These are phyloP conservation scores for Amiota communis DNA, from an alignment of 2,888 invertebrate genomes.

Conservation along the genomic window DNA sequence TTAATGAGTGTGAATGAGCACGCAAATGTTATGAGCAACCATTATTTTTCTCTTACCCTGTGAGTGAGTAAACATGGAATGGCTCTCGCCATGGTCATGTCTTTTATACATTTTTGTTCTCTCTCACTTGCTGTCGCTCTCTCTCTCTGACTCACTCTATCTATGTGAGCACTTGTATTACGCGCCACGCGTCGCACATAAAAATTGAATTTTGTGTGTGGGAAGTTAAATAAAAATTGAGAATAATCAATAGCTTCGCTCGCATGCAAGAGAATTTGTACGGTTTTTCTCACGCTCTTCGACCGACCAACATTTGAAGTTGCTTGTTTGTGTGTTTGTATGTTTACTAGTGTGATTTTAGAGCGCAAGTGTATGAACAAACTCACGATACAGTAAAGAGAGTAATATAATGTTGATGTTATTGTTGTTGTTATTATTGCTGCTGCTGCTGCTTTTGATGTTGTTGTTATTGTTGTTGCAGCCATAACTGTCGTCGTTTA, in stretches of 20 bases:
- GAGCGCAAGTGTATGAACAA: background rate
- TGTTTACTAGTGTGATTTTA: background rate
- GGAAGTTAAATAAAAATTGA: constrained; percentile 60
- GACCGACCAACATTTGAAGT: constrained; percentile 29
- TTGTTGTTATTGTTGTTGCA: constrained; percentile 41
- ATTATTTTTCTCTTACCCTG: constrained; percentile 32
- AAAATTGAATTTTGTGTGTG: constrained; percentile 58
- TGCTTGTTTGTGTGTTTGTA: constrained; percentile 25
- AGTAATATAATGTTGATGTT: constrained; percentile 32
- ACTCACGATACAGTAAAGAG: constrained; percentile 6
- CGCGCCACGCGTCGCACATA: constrained; percentile 65
- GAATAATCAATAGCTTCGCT: constrained; percentile 63
- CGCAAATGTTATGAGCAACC: constrained; percentile 35
- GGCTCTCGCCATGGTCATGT: background rate
- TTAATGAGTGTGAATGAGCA: constrained; percentile 38
- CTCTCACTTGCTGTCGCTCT: background rate
- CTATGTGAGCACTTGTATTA: constrained; percentile 18
- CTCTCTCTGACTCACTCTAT: constrained; percentile 31
- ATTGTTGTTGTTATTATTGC: constrained; percentile 21
- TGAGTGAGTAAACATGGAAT: background rate
- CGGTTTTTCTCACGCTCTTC: constrained; percentile 65
- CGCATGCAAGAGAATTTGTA: constrained; percentile 58
- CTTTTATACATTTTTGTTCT: background rate
- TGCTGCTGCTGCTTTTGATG: constrained; percentile 10
- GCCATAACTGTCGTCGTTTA: constrained; percentile 71